Conservation (phyloP, 2,113 vertebrate species). For the Catharus bicknelli region DNA sequence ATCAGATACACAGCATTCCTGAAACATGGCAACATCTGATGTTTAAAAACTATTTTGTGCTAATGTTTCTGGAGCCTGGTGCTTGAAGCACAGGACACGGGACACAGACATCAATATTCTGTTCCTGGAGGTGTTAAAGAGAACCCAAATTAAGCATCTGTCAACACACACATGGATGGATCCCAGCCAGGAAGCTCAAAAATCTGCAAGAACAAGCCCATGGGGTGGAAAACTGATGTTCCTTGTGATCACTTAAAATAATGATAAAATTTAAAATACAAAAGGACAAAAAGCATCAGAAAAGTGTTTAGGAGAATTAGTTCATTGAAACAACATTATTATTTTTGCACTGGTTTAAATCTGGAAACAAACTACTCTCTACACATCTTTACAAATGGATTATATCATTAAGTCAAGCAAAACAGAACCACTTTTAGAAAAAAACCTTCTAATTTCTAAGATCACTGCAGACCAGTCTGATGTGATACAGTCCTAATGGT, state of each 20-base stretch:
- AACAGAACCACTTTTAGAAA: not conserved
- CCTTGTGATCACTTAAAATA: not conserved
- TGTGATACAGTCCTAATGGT: not conserved
- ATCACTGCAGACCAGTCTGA: not conserved
- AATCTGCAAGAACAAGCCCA: not conserved
- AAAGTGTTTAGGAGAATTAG: not conserved
- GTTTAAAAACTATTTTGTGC: not conserved
- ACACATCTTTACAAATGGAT: not conserved
- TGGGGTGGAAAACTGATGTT: not conserved
- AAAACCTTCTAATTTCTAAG: not conserved
- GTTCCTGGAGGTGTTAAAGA: constrained; percentile 28
- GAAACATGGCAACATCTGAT: not conserved
- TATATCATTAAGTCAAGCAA: not conserved
- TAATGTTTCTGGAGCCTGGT: not conserved
- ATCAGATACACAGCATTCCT: not conserved
- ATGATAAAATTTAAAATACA: not conserved
- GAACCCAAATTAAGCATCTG: constrained; percentile 45
- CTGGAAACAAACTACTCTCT: not conserved
- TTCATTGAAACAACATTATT: not conserved
- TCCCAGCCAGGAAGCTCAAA: constrained; percentile 5
- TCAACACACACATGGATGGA: constrained; percentile 18
- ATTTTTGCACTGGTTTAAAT: not conserved
- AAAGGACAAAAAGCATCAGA: not conserved
- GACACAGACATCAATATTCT: constrained; percentile 7
- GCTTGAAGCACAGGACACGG: not conserved